Percentiles rank a stretch among this genome's conserved stretches.
Conservation (phyloP, 2,113 vertebrate genomes). For the Pelodiscus sinensis region DNA sequence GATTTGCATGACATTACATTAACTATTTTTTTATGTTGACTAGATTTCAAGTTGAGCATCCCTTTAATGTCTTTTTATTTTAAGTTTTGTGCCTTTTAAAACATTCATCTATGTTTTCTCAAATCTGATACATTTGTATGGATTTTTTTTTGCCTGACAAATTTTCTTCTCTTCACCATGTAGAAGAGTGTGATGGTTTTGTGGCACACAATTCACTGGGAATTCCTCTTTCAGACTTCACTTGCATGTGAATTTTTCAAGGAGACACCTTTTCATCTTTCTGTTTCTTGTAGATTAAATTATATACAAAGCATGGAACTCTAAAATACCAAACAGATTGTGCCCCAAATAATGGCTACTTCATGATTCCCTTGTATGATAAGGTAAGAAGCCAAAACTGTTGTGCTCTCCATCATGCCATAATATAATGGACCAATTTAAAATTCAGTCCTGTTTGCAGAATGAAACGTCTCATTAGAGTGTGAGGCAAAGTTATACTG, state of each 20-base stretch:
- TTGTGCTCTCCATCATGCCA: rapidly evolving
- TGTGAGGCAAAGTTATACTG: not conserved
- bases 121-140: not conserved
- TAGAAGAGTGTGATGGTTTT: not conserved
- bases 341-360: conserved; percentile 98
- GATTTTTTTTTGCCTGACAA: rapidly evolving
- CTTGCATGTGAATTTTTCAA: rapidly evolving
- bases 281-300: conserved; percentile 85
- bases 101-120: not conserved
- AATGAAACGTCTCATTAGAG: not conserved
- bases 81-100: rapidly evolving
- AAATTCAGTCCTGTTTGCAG: not conserved
- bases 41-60: rapidly evolving
- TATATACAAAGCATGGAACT: conserved; percentile 98
- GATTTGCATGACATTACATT: not conserved
- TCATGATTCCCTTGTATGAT: conserved; percentile 99
- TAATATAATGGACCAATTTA: not conserved
- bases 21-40: not conserved
- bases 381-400: conserved; percentile 83
- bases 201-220: rapidly evolving
- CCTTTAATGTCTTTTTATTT: not conserved
- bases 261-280: not conserved
- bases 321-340: conserved; percentile 99
- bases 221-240: not conserved
- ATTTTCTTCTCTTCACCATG: rapidly evolving